Percentiles rank a stretch among this genome's conserved stretches.
These are phyloP conservation scores for Limonius californicus DNA, from an alignment of 1,140 invertebrate species.

Conservation along the genomic window DNA sequence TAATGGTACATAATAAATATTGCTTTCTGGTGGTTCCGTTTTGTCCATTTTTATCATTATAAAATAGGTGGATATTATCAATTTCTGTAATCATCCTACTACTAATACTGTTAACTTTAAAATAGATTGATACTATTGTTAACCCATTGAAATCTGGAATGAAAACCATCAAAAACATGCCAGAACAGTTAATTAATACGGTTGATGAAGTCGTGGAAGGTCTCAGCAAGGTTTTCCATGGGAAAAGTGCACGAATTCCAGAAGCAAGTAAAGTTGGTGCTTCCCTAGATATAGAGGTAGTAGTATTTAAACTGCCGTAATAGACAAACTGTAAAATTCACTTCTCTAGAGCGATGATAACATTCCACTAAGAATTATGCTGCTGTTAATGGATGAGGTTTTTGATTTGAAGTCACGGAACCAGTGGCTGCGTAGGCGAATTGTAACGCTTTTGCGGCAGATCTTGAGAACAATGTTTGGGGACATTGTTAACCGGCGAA, in stretches of 20 bases:
- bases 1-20: neutral
- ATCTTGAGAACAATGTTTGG: slow-evolving; percentile 79
- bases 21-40: too few relatives aligned
- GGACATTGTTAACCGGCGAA: slow-evolving; percentile 83
- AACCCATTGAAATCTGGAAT: slow-evolving; percentile 80
- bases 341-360: slow-evolving; percentile 73
- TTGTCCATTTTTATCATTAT: too few relatives aligned
- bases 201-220: slow-evolving; percentile 80
- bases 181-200: slow-evolving; percentile 75
- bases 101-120: too few relatives aligned
- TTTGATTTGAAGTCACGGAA: slow-evolving; percentile 85
- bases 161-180: slow-evolving; percentile 77
- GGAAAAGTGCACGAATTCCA: slow-evolving; percentile 27
- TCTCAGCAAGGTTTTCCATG: slow-evolving; percentile 50
- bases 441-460: slow-evolving; percentile 76
- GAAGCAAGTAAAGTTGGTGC: slow-evolving; percentile 56
- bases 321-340: too few relatives aligned
- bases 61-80: too few relatives aligned
- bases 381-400: slow-evolving; percentile 86
- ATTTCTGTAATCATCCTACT: too few relatives aligned
- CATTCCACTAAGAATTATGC: slow-evolving; percentile 81
- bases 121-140: slow-evolving; percentile 69
- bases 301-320: too few relatives aligned
- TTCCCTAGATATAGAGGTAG: slow-evolving; percentile 58
- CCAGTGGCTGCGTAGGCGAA: slow-evolving; percentile 80